Percentiles rank a stretch among this genome's conserved stretches.
phyloP scores from a whole-genome alignment of 2,113 vertebrate genomes.

The Siniperca chuatsi region DNA sequence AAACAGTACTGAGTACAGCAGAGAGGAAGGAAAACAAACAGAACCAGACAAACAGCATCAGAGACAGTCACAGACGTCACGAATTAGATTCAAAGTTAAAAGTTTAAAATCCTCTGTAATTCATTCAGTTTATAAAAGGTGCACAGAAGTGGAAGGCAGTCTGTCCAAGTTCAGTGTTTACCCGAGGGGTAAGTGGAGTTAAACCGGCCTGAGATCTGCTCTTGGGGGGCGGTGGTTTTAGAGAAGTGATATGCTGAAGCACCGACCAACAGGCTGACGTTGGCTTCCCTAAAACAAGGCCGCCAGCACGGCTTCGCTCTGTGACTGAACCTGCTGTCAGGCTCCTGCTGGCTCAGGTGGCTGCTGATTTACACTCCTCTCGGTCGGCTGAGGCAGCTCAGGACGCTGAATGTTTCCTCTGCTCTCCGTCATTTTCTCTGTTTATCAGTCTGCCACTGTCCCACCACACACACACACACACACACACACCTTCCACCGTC shows the following conservation, averaged over 20 bases:
- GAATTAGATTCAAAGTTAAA: too few species aligned
- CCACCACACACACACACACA: slow-evolving; percentile 8
- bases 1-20: not conserved
- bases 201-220: not conserved
- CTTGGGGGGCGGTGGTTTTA: not conserved
- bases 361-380: not conserved
- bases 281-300: not conserved
- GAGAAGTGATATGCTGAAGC: not conserved
- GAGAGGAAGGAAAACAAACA: too few species aligned
- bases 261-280: not conserved
- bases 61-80: too few species aligned
- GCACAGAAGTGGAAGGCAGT: not conserved
- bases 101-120: not conserved
- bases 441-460: slow-evolving; percentile 1
- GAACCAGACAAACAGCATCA: too few species aligned
- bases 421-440: slow-evolving; percentile 9
- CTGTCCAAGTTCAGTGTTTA: not conserved
- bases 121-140: not conserved
- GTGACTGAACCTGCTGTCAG: slow-evolving; percentile 19
- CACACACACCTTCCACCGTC: not conserved
- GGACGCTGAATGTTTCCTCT: slow-evolving; percentile 24
- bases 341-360: slow-evolving; percentile 12
- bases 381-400: not conserved
- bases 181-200: not conserved
- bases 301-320: not conserved